Base-by-base conservation (phyloP, 2,113 vertebrate species). In the Gnathonemus longibarbis region DNA sequence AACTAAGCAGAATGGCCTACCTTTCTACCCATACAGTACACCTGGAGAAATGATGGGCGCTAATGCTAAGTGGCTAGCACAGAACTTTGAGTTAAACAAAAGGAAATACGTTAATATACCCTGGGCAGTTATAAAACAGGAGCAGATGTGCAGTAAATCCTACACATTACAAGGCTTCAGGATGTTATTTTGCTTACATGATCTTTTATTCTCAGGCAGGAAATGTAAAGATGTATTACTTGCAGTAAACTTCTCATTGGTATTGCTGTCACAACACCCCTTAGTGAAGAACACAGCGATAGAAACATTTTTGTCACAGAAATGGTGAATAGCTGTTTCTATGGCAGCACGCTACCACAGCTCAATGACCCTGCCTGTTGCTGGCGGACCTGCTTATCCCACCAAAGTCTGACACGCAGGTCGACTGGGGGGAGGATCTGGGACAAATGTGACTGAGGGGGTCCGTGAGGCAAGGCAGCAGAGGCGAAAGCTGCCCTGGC, bases 261-360 rank as follows among this genome's bases (percentile, higher is more conserved):
- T 93, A 94, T 93, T 95, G 96, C 95, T 96, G 95, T 97, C 93
- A 93, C 91, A 94, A 92, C 94, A 95, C 94, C 95, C 94, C 96
- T 97, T 96, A 98, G 97, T 97, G 95, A 94, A 93, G 95, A 93
- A 95, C 95, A 91, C 96, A 93, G 95, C 95, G 96, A 97, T 96
- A 96, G 97, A 96, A 97, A 96, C 95, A 95, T 96, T 96, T 94
- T 96, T 96, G 96, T 96, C 95, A 96, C 94, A 49, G 39, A 93
- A 93, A 95, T 95, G 92, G 95, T 66, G 92, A 97, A 96, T 94
- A 96, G 95, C 94, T 91, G 96, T 98, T 97, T 93, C 96, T 96
- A 97, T 97, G 96, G 96, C 95, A 96, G 94, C 96, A 92, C 92
- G 95, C 96, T 97, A 96, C 96, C 97, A 96, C 94, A 95, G 95